A percentile compares a stretch with the other conserved stretches of the same genome.
These are phyloP conservation scores for Thalpophila matura DNA, from an alignment of 2,888 invertebrate species.

Conservation along the genomic window DNA sequence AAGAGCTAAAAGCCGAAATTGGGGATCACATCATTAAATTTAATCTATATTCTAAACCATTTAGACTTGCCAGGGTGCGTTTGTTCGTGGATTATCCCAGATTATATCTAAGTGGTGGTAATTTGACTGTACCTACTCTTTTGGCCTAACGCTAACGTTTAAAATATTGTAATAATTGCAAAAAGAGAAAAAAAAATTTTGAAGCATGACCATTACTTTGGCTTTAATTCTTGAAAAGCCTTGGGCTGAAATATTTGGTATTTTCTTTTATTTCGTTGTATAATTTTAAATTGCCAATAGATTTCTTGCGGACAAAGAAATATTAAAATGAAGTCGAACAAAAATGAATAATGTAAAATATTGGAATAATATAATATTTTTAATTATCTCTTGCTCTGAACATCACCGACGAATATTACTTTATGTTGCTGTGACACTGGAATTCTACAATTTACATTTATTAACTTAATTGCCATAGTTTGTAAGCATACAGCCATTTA, in stretches of 20 bases:
- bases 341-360: neutral
- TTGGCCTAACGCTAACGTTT: conserved; percentile 52
- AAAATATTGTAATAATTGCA: conserved; percentile 4
- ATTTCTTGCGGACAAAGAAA: conserved; percentile 2
- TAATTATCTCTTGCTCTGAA: neutral
- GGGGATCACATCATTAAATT: conserved; percentile 83
- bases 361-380: neutral
- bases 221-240: neutral
- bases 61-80: conserved; percentile 74
- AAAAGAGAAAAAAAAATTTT: neutral
- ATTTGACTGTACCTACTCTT: conserved; percentile 71
- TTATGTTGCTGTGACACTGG: neutral
- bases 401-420: neutral
- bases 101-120: conserved; percentile 82
- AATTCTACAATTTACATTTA: no score
- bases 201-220: neutral
- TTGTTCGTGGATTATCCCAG: conserved; percentile 80
- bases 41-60: conserved; percentile 85
- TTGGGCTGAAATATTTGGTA: neutral
- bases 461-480: no score
- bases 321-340: conserved; percentile 4
- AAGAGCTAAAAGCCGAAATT: conserved; percentile 78
- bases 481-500: no score
- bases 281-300: neutral
- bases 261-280: neutral